Base-by-base conservation (phyloP, 2,888 invertebrate species). In the Aporophyla lueneburgensis region DNA sequence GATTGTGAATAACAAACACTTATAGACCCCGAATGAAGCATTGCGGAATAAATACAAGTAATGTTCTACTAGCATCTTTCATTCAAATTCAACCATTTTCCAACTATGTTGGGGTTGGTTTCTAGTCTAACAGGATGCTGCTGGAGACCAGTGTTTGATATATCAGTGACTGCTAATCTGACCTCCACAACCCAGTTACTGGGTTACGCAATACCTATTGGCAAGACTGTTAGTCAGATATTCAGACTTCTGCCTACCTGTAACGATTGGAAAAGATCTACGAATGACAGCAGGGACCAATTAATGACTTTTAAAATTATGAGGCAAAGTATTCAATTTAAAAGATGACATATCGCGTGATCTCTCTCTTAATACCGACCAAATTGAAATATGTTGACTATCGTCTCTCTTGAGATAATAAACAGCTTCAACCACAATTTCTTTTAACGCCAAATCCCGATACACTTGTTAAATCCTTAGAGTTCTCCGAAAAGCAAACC, bases 341-440 rank as follows among this genome's bases (percentile, higher is more conserved):
- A 16, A 43, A 71, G 19, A 27, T 21, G 14, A 10, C 19, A 1
- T 33, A 40, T 40, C 5, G 14, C 16, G 16, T 61, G 14, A 71
- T 76, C 54, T 65, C 9, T 76, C 54, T 65, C 9, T 51, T 51
- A 71, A 63, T 33, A 51, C 54, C 14, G 14, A 33, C 12, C 65
- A 12, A 56, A 61, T 71, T 58, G 66, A 71, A 76, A 66, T 14
- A 54, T 67, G 24, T 83, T 68, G 33, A n/a, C 27, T 56, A 10
- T 54, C 43, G 24, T 16, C 10, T 43, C 14, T 5, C 12, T 53
- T 40, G 33, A 61, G 43, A 54, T 61, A 76, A 21, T 12, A 68
- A 54, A 82, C 61, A 80, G 49, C 49, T 43, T 21, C 12, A 5
- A 3, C 49, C 5, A 59, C 21, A 56, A 33, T 71, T 51, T 59